Evolutionary conservation across 92 coral and sea anemone species (phyloP).

Genomic region (Zoanthus sociatus): DNA sequence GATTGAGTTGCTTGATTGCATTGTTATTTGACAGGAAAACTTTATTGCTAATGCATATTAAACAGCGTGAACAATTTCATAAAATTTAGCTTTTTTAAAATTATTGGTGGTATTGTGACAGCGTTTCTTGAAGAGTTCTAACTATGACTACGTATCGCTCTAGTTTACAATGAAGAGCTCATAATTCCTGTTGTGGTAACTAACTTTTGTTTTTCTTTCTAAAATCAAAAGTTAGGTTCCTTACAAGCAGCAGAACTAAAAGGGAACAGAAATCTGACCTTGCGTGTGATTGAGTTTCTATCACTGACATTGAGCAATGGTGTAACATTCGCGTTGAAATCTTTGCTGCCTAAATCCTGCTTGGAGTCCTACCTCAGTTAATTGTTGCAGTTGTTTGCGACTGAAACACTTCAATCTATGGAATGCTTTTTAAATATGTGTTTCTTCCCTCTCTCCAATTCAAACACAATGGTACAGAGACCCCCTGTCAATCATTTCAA

Average conservation of each 20-base stretch:
- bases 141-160: background rate
- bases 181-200: background rate
- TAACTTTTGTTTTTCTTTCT: background rate
- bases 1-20: background rate
- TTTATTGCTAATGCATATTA: background rate
- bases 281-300: background rate
- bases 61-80: background rate
- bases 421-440: background rate
- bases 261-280: constrained; percentile 4
- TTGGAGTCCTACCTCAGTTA: background rate
- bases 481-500: constrained; percentile 45
- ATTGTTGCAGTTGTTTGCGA: background rate
- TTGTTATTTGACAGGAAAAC: background rate
- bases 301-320: background rate
- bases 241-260: background rate
- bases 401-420: background rate
- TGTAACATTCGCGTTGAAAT: background rate
- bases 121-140: background rate
- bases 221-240: background rate
- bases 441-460: constrained; percentile 14
- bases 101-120: background rate
- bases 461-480: background rate
- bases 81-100: background rate
- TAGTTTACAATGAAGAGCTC: background rate
- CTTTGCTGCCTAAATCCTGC: background rate